Percentiles rank a stretch among this genome's conserved stretches.
phyloP scores from a whole-genome alignment of 2,888 invertebrate species.

The Brachyptera putata region DNA sequence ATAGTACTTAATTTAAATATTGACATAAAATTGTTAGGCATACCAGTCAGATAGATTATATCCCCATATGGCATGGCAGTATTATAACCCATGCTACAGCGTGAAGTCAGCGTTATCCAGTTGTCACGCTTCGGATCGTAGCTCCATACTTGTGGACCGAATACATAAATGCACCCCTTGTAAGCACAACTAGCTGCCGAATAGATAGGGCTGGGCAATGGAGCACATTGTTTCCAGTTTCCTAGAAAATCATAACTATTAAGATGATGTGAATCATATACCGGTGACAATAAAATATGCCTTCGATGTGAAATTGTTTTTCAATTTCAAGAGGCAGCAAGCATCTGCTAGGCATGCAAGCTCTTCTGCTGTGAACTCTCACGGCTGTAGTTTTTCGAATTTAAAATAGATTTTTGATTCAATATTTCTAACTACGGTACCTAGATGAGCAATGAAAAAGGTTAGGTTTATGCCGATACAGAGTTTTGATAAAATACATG shows the following conservation, averaged over 20 bases:
- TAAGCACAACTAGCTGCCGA: slow-evolving; percentile 36
- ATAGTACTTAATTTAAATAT: neutral
- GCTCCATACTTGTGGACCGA: slow-evolving; percentile 35
- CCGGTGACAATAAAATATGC: neutral
- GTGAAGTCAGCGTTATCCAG: slow-evolving; percentile 30
- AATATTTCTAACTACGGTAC: too few species aligned
- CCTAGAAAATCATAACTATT: slow-evolving; percentile 33
- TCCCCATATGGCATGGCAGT: slow-evolving; percentile 36
- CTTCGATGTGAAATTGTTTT: too few species aligned
- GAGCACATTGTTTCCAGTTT: slow-evolving; percentile 34
- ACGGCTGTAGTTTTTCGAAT: too few species aligned
- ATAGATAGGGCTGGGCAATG: slow-evolving; percentile 35
- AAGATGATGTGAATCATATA: neutral
- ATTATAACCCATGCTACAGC: slow-evolving; percentile 32
- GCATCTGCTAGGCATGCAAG: too few species aligned
- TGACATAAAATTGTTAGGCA: neutral
- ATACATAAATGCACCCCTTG: slow-evolving; percentile 36
- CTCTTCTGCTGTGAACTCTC: too few species aligned
- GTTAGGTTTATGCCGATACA: too few species aligned
- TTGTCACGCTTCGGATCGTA: slow-evolving; percentile 32
- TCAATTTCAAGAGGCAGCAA: neutral
- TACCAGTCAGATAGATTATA: slow-evolving; percentile 37
- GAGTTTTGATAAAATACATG: too few species aligned
- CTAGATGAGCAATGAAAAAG: too few species aligned
- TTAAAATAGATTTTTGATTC: too few species aligned